phyloP scores from a whole-genome alignment of 1,140 invertebrate genomes.

The Leucophenga varia region DNA sequence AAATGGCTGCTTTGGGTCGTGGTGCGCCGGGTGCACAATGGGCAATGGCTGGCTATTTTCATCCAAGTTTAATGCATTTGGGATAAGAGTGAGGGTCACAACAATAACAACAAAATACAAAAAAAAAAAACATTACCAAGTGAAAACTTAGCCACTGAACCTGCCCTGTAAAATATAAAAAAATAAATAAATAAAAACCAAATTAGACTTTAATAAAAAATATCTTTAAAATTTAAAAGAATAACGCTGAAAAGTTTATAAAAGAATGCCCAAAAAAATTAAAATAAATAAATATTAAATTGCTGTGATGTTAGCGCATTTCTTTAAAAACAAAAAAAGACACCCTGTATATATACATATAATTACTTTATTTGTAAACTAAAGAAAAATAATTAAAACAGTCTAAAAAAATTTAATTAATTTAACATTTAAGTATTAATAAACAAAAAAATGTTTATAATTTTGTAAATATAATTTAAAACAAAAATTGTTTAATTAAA shows the following conservation, averaged over 20 bases:
- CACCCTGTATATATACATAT: constrained; percentile 44
- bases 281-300: too few species aligned
- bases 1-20: constrained; percentile 70
- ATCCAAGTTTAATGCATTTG: constrained; percentile 55
- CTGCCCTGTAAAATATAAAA: neutral
- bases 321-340: constrained; percentile 29
- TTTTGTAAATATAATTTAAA: constrained; percentile 34
- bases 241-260: neutral
- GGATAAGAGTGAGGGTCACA: constrained; percentile 36
- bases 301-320: constrained; percentile 57
- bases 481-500: constrained; percentile 24
- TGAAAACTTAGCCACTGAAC: neutral
- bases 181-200: neutral
- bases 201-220: too few species aligned
- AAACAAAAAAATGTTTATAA: too few species aligned
- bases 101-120: constrained; percentile 2
- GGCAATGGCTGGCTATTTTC: constrained; percentile 56
- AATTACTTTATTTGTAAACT: neutral
- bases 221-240: neutral
- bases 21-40: constrained; percentile 52
- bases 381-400: constrained; percentile 2
- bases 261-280: constrained; percentile 22
- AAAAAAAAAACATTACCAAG: neutral
- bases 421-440: too few species aligned
- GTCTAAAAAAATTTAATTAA: too few species aligned